Percentiles rank a stretch among this genome's conserved stretches.
These are phyloP conservation scores for Henricia sp. DNA, from an alignment of 53 echinoderm and acorn worm genomes.

Conservation along the genomic window DNA sequence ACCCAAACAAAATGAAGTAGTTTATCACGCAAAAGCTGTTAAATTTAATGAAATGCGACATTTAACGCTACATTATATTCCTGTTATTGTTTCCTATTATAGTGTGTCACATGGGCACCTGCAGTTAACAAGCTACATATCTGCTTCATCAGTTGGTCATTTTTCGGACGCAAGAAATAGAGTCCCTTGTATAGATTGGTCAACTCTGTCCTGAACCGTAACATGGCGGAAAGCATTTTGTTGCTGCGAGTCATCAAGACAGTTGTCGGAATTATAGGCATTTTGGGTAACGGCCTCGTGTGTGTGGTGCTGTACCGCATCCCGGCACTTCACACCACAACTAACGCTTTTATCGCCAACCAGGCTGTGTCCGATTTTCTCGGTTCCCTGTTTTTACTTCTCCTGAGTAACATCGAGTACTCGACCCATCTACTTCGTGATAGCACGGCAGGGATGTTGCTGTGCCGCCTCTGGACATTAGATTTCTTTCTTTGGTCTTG, in stretches of 20 bases:
- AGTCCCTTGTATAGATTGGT: too few species aligned
- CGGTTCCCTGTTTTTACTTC: conserved; percentile 72
- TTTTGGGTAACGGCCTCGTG: conserved; percentile 71
- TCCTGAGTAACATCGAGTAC: conserved; percentile 20
- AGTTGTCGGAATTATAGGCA: conserved; percentile 55
- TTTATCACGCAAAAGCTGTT: too few species aligned
- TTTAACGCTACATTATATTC: too few species aligned
- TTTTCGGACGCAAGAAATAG: too few species aligned
- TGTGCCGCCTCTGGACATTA: conserved; percentile 84
- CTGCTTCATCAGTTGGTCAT: too few species aligned
- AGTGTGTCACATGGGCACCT: too few species aligned
- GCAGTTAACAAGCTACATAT: too few species aligned
- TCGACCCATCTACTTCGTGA: too few species aligned
- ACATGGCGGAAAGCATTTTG: conserved; percentile 24
- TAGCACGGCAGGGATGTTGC: conserved; percentile 48
- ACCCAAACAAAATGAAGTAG: too few species aligned
- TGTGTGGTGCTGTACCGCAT: conserved; percentile 66
- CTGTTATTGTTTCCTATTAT: too few species aligned
- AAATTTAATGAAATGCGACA: too few species aligned
- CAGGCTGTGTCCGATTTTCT: conserved; percentile 77
- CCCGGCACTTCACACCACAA: conserved; percentile 58
- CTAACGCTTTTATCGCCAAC: conserved; percentile 79
- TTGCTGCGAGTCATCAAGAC: conserved; percentile 38
- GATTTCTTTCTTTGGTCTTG: conserved; percentile 72
- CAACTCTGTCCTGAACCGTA: neutral